Evolutionary conservation across 1,140 invertebrate genomes (phyloP).

Genomic region (Trichonephila inaurata): DNA sequence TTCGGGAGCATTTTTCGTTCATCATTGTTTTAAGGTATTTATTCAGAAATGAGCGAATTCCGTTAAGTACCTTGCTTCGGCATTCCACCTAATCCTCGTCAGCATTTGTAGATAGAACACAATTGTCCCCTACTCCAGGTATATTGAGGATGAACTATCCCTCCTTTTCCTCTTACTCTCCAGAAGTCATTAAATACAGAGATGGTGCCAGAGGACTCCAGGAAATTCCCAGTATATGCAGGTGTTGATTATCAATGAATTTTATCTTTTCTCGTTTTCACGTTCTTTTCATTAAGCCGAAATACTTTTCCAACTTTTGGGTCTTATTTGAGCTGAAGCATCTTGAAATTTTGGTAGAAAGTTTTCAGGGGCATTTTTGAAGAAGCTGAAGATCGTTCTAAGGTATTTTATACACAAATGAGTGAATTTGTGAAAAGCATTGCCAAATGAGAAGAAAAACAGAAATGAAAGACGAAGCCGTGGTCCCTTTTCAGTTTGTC

Average conservation of each 20-base stretch:
- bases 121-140: background rate
- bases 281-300: background rate
- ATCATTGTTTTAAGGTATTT: background rate
- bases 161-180: background rate
- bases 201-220: background rate
- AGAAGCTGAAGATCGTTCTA: background rate
- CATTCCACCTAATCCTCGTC: conserved; percentile 33
- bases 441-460: background rate
- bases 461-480: background rate
- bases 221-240: background rate
- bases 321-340: background rate
- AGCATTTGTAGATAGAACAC: conserved; percentile 53
- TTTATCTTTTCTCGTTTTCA: background rate
- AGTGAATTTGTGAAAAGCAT: background rate
- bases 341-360: background rate
- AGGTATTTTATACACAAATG: background rate
- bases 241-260: background rate
- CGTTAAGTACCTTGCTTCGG: conserved; percentile 35
- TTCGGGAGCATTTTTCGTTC: background rate
- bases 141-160: conserved; percentile 31
- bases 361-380: background rate
- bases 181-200: conserved; percentile 35
- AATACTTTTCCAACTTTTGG: conserved; percentile 10
- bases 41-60: background rate
- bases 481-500: background rate